A percentile compares a stretch with the other conserved stretches of the same genome.
phyloP scores from a whole-genome alignment of 1,140 invertebrate genomes.

The Coelopa frigida region DNA sequence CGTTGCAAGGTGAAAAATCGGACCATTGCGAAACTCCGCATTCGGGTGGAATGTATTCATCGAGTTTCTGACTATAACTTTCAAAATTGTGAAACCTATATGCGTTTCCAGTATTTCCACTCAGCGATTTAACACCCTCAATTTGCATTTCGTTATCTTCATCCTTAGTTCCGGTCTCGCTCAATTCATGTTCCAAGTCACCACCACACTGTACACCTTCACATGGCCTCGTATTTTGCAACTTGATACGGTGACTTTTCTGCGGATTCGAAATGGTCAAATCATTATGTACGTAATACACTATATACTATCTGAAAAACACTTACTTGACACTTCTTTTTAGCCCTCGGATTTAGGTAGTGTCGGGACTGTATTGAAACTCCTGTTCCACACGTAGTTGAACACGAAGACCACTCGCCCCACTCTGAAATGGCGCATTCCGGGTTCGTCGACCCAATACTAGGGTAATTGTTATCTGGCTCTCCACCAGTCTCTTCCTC shows the following conservation, averaged over 20 bases:
- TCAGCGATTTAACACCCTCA: slow-evolving; percentile 1
- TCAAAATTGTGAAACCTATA: slow-evolving; percentile 33
- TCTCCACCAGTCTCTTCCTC: slow-evolving; percentile 23
- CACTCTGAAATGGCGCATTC: slow-evolving; percentile 65
- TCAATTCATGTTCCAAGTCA: slow-evolving; percentile 20
- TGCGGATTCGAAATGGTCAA: not conserved
- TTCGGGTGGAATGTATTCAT: slow-evolving; percentile 44
- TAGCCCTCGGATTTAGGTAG: slow-evolving; percentile 32
- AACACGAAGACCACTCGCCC: slow-evolving; percentile 69
- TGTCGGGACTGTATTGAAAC: slow-evolving; percentile 26
- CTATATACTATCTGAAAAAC: not conserved
- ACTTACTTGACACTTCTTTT: slow-evolving; percentile 36
- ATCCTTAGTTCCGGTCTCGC: not conserved
- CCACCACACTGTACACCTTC: slow-evolving; percentile 35
- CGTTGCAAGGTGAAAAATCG: slow-evolving; percentile 65
- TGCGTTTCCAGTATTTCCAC: slow-evolving; percentile 15
- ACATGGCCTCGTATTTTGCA: slow-evolving; percentile 28
- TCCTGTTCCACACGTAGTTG: slow-evolving; percentile 53
- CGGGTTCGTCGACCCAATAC: slow-evolving; percentile 17
- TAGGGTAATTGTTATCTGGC: slow-evolving; percentile 14
- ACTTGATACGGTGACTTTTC: slow-evolving; percentile 27
- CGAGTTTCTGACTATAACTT: slow-evolving; percentile 34
- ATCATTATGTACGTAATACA: not conserved
- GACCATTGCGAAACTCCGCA: slow-evolving; percentile 68
- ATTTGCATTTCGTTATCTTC: not conserved